Evolutionary conservation across 2,888 invertebrate genomes (phyloP), one percentile per base, ranked within the genome.

Genomic region (Venustoraphidia nigricollis): DNA sequence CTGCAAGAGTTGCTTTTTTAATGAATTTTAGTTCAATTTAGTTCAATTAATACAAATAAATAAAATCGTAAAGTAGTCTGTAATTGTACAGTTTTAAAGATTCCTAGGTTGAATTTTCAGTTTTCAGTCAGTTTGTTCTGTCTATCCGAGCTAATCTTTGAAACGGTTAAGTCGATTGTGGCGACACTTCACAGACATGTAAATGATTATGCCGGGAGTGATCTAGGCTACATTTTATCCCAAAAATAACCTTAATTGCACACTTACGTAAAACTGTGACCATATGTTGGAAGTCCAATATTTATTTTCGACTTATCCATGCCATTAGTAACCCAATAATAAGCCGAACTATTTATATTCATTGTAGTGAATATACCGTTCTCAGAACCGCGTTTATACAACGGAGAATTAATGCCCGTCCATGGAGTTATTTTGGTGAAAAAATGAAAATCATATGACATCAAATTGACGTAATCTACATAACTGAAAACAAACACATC

Each of bases 361-460:
- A 90, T 67, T 1, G 82, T 82, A 6, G 74, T 67, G 57, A 84
- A 69, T 55, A 80, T 79, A 2, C 77, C 74, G 38, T 69, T 68
- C 55, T 89, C 85, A 1, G 67, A 66, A 9, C 66, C 57, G 8
- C 75, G 69, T 1, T 75, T 67, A 61, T 76, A 86, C 3, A 94
- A 66, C 0, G 93, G 92, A 0, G 92, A 76, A 66, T 94, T 93
- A 10, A 89, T 69, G 0, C 88, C 81, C 13, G 92, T 92, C 55
- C 89, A 79, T 1, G 92, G 92, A 2, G 83, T 80, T 52, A 76
- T 76, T 62, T 73, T 73, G 5, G 79, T 75, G 59, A 76, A 93
- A 59, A 78, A 83, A 64, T 93, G 91, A 60, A 79, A 93, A 63
- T 94, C 93, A 61, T 94, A 94, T 0, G 85, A 76, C 93, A 93